phyloP scores from a whole-genome alignment of 2,113 vertebrate genomes.

The Penelope pileata region DNA sequence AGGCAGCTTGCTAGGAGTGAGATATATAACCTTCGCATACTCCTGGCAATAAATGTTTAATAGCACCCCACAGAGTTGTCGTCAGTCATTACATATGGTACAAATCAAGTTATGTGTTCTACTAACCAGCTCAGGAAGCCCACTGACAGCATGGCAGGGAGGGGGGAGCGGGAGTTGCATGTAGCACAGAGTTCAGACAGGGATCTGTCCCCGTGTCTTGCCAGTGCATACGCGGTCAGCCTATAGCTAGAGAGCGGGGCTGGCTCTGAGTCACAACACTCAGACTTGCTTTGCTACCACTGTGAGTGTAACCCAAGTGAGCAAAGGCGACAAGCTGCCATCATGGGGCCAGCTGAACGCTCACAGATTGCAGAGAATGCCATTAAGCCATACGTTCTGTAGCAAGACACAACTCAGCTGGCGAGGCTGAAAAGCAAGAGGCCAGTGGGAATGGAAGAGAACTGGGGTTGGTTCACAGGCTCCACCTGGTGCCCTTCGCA shows the following conservation, averaged over 20 bases:
- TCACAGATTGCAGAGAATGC: not conserved
- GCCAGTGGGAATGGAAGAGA: not conserved
- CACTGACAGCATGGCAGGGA: conserved; percentile 2
- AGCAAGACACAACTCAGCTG: not conserved
- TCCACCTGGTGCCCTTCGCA: not conserved
- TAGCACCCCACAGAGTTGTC: conserved; percentile 56
- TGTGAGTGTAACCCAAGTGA: not conserved
- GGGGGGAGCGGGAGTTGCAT: rapidly evolving
- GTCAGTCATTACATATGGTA: conserved; percentile 53
- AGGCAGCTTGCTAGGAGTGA: not conserved
- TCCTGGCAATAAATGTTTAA: conserved; percentile 56
- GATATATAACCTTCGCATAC: conserved; percentile 25
- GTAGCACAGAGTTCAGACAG: not conserved
- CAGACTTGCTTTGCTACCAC: not conserved
- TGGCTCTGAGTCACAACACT: not conserved
- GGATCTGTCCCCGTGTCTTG: not conserved
- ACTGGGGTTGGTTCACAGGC: not conserved
- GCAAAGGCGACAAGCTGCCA: not conserved
- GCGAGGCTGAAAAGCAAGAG: not conserved
- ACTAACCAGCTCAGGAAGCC: conserved; percentile 38
- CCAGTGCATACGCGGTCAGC: rapidly evolving
- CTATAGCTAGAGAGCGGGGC: not conserved
- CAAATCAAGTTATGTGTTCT: conserved; percentile 58
- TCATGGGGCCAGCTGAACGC: not conserved
- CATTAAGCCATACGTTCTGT: not conserved